Conservation (phyloP, 2,888 invertebrate genomes). For the Leptarthrus brevirostris region DNA sequence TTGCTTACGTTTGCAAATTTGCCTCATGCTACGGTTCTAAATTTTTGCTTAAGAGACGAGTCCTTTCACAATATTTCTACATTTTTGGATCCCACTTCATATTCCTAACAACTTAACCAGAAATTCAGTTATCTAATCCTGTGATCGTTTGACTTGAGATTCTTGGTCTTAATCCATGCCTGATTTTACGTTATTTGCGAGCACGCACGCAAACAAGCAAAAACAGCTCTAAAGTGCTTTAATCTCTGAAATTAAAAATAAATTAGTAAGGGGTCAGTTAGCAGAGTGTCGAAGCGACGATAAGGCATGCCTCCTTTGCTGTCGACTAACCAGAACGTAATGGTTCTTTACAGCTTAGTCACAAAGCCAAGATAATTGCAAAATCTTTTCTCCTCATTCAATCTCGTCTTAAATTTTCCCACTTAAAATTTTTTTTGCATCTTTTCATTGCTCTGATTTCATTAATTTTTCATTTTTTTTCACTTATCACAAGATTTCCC, state of each 20-base stretch:
- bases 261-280: slow-evolving; percentile 12
- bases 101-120: not conserved
- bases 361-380: slow-evolving; percentile 15
- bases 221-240: slow-evolving; percentile 1
- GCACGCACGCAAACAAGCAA: not conserved
- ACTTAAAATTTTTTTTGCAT: no score
- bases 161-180: not conserved
- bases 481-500: slow-evolving; percentile 20
- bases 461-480: slow-evolving; percentile 34
- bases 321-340: not conserved
- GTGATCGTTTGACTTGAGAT: not conserved
- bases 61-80: no score
- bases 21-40: no score
- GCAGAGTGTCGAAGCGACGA: not conserved
- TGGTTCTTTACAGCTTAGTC: slow-evolving; percentile 2
- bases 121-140: not conserved
- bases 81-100: no score
- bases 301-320: not conserved
- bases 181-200: not conserved
- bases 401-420: no score
- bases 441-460: slow-evolving; percentile 14
- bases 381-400: slow-evolving; percentile 1
- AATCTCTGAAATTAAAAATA: slow-evolving; percentile 25
- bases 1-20: no score
- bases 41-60: no score